These are phyloP conservation scores for Orthosia incerta DNA, from an alignment of 2,888 invertebrate species.

Conservation along the genomic window DNA sequence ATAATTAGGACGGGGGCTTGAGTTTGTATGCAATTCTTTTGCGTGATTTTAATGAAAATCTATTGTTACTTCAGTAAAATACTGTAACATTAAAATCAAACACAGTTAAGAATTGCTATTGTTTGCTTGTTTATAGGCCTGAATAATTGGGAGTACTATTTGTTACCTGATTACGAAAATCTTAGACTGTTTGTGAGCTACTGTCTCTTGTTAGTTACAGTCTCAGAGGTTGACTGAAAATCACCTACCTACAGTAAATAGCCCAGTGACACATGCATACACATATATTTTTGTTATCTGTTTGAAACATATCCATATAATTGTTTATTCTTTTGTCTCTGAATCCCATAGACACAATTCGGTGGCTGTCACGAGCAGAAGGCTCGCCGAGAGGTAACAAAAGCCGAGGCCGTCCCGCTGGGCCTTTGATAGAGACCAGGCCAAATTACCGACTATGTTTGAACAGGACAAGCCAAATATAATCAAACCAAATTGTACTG, in stretches of 20 bases:
- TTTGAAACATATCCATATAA: neutral
- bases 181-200: too few species aligned
- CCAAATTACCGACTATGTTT: slow-evolving; percentile 22
- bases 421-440: slow-evolving; percentile 32
- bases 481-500: neutral
- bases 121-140: too few species aligned
- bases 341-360: slow-evolving; percentile 1
- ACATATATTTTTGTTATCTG: neutral
- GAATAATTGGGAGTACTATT: too few species aligned
- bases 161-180: too few species aligned
- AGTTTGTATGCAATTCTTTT: too few species aligned
- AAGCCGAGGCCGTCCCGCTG: slow-evolving; percentile 50
- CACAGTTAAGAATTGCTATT: too few species aligned
- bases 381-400: slow-evolving; percentile 44
- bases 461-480: slow-evolving; percentile 15
- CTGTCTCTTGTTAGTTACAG: too few species aligned
- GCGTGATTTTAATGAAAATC: too few species aligned
- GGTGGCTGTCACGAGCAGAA: slow-evolving; percentile 36
- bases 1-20: too few species aligned
- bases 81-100: too few species aligned
- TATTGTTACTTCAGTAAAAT: too few species aligned
- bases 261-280: neutral
- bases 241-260: neutral
- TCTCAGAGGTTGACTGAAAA: too few species aligned
- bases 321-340: slow-evolving; percentile 13